These are phyloP conservation scores for Equus przewalskii DNA, from an alignment of 2,113 vertebrate genomes.

Conservation along the genomic window DNA sequence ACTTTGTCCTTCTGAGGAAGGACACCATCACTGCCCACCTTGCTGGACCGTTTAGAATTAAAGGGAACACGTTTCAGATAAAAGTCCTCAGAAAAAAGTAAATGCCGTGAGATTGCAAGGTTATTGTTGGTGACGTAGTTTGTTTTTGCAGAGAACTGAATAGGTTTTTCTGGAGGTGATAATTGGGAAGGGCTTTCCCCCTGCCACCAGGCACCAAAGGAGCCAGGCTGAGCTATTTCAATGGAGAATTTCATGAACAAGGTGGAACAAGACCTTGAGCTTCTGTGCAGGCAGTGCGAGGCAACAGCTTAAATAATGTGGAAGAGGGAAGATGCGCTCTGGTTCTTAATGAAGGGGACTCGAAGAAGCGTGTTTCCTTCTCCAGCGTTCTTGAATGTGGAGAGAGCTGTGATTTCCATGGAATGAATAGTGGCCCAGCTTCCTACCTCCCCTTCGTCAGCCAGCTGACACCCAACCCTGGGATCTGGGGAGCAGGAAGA, in stretches of 20 bases:
- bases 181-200: conserved; percentile 1
- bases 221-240: background rate
- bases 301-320: fast-evolving
- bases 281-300: background rate
- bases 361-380: background rate
- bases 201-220: background rate
- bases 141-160: conserved; percentile 20
- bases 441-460: background rate
- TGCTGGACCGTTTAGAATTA: background rate
- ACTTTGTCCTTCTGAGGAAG: background rate
- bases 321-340: background rate
- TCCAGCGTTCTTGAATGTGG: background rate
- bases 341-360: too few species aligned
- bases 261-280: background rate
- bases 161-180: conserved; percentile 55
- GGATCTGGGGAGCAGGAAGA: conserved; percentile 45
- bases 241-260: background rate
- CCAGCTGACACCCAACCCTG: background rate
- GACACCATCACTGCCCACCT: background rate
- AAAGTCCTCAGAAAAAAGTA: background rate
- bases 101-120: fast-evolving
- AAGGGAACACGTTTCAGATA: background rate
- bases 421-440: fast-evolving
- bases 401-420: fast-evolving
- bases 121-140: conserved; percentile 20